Evolutionary conservation across 1,140 invertebrate genomes (phyloP).

Genomic region (Phymastichus coffea): DNA sequence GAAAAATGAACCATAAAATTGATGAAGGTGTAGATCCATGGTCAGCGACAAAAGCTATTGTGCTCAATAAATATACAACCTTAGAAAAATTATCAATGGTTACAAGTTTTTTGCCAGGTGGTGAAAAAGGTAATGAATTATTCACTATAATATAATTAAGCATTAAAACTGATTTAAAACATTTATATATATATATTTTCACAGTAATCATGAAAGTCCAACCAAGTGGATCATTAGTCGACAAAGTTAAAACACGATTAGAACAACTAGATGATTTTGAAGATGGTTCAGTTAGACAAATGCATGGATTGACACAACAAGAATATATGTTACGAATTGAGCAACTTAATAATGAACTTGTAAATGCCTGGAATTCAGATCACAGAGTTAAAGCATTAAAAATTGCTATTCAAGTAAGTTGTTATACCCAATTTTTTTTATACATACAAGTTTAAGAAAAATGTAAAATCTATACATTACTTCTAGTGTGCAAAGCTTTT

Average conservation of each 20-base stretch:
- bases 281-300: constrained; percentile 82
- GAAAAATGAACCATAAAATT: constrained; percentile 53
- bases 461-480: not conserved
- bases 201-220: constrained; percentile 76
- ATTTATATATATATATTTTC: constrained; percentile 37
- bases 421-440: not conserved
- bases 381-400: constrained; percentile 94
- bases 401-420: constrained; percentile 82
- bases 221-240: constrained; percentile 69
- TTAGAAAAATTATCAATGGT: constrained; percentile 87
- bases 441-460: not conserved
- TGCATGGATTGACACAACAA: constrained; percentile 86
- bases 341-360: constrained; percentile 85
- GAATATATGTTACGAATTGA: constrained; percentile 89
- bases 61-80: constrained; percentile 87
- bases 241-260: constrained; percentile 86
- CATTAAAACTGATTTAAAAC: constrained; percentile 1
- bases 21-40: constrained; percentile 72
- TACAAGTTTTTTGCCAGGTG: constrained; percentile 80
- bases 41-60: constrained; percentile 68
- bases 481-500: constrained; percentile 88
- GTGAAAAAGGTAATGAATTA: constrained; percentile 76
- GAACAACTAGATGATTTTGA: constrained; percentile 95
- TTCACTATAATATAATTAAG: constrained; percentile 7
- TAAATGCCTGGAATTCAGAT: constrained; percentile 88